phyloP scores from a whole-genome alignment of 2,113 vertebrate species.

The Orthochromis malagaraziensis region DNA sequence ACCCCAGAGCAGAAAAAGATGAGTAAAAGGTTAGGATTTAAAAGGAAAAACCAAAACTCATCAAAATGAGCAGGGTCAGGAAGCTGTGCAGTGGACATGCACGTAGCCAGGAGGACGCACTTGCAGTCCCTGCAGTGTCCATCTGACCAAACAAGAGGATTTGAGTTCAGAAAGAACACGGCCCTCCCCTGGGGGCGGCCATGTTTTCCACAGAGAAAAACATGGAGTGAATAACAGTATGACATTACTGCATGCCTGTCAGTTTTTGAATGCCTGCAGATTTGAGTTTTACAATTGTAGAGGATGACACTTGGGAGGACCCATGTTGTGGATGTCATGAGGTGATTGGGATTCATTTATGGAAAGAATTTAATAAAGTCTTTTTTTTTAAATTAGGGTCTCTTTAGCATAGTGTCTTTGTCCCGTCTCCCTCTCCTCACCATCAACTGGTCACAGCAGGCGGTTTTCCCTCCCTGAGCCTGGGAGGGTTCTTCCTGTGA shows the following conservation, averaged over 20 bases:
- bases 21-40: background rate
- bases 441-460: rapidly evolving
- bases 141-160: slow-evolving; percentile 65
- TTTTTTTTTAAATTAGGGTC: background rate
- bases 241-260: slow-evolving; percentile 11
- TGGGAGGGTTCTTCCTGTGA: rapidly evolving
- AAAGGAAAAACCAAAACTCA: background rate
- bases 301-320: background rate
- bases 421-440: background rate
- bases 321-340: background rate
- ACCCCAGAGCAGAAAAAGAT: background rate
- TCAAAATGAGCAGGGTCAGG: slow-evolving; percentile 27
- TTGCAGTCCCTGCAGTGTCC: slow-evolving; percentile 32
- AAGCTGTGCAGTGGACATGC: background rate
- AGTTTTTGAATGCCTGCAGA: background rate
- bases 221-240: background rate
- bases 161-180: slow-evolving; percentile 20
- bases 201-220: slow-evolving; percentile 14
- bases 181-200: background rate
- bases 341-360: background rate
- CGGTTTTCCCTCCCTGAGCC: background rate
- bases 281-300: background rate
- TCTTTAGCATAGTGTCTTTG: background rate
- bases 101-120: background rate
- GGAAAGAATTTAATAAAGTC: background rate